Percentiles rank a stretch among this genome's conserved stretches.
Conservation (phyloP, 1,140 invertebrate species). For the Oreohelix idahoensis region DNA sequence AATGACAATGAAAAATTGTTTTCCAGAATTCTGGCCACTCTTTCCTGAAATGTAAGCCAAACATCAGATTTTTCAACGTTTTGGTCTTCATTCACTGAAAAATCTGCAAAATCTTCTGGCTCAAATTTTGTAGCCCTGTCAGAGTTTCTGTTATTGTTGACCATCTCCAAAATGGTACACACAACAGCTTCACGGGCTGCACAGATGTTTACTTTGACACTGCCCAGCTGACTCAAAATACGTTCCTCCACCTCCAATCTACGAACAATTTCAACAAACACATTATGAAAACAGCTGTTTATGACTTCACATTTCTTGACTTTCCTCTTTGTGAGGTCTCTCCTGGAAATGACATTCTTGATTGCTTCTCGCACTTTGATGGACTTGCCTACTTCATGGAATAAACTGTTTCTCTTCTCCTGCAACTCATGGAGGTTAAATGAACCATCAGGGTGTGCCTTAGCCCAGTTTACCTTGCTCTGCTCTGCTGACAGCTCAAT, state of each 20-base stretch:
- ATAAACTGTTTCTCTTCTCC: not conserved
- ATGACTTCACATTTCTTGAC: not conserved
- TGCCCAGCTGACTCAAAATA: not conserved
- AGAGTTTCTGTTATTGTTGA: slow-evolving; percentile 3
- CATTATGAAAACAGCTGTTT: slow-evolving; percentile 28
- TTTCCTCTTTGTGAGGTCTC: slow-evolving; percentile 22
- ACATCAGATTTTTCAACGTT: not conserved
- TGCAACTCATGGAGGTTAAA: not conserved
- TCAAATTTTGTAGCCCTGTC: slow-evolving; percentile 27
- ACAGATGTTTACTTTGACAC: slow-evolving; percentile 33
- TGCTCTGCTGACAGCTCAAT: slow-evolving; percentile 25
- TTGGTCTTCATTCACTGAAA: not conserved
- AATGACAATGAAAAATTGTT: not conserved
- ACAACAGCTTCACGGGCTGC: slow-evolving; percentile 23
- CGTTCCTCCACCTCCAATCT: not conserved
- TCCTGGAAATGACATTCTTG: slow-evolving; percentile 24
- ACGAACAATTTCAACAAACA: slow-evolving; percentile 31
- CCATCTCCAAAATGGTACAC: slow-evolving; percentile 12
- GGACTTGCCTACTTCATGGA: not conserved
- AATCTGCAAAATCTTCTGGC: slow-evolving; percentile 35
- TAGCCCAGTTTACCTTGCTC: slow-evolving; percentile 41
- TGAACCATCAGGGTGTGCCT: not conserved
- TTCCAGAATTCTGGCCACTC: slow-evolving; percentile 17
- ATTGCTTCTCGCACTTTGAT: slow-evolving; percentile 34
- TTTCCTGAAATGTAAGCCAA: slow-evolving; percentile 36